These are phyloP conservation scores for Lordiphosa clarofinis DNA, from an alignment of 1,140 invertebrate species.

Conservation along the genomic window DNA sequence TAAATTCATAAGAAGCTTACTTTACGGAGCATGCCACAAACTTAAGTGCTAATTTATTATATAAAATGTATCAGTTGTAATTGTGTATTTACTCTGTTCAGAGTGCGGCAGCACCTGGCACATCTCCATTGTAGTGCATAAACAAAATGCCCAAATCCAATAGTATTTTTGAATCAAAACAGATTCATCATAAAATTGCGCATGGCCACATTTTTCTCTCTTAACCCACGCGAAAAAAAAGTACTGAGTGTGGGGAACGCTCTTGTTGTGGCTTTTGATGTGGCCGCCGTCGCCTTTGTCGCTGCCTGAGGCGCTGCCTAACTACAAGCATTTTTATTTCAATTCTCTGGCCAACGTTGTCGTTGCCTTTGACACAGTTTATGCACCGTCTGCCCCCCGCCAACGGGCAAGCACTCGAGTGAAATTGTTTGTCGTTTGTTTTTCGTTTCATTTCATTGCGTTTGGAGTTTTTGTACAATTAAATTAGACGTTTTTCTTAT, in stretches of 20 bases:
- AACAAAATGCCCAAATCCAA: background rate
- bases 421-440: slow-evolving; percentile 19
- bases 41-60: no score
- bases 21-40: no score
- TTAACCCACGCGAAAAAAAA: background rate
- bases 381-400: slow-evolving; percentile 11
- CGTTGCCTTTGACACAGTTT: slow-evolving; percentile 71
- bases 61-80: no score
- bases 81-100: no score
- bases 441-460: no score
- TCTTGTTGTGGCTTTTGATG: slow-evolving; percentile 39
- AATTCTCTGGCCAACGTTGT: slow-evolving; percentile 41
- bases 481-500: slow-evolving; percentile 7
- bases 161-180: slow-evolving; percentile 31
- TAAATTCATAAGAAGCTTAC: no score
- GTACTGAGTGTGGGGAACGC: slow-evolving; percentile 3
- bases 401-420: no score
- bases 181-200: slow-evolving; percentile 31
- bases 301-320: slow-evolving; percentile 50
- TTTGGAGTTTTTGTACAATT: no score
- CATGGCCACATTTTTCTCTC: slow-evolving; percentile 26
- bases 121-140: background rate
- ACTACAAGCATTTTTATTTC: slow-evolving; percentile 62
- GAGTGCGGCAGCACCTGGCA: no score
- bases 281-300: slow-evolving; percentile 35